Evolutionary conservation across 2,888 invertebrate genomes (phyloP).

Genomic region (Chromoteleia sp.): DNA sequence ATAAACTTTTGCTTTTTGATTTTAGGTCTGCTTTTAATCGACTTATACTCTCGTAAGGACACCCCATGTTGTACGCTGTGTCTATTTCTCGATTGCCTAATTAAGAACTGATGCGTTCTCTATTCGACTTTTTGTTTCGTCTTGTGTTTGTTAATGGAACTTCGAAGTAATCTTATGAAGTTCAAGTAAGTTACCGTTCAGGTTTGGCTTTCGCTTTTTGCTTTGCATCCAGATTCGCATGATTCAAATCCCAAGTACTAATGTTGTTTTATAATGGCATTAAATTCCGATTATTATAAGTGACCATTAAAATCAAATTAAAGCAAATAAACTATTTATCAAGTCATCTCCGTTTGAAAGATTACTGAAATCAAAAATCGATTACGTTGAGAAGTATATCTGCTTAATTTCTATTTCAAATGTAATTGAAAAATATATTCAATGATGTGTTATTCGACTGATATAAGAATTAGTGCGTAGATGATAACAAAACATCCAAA

Average conservation of each 20-base stretch:
- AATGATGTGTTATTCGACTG: not conserved
- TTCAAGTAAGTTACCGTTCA: constrained; percentile 31
- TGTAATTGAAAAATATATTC: constrained; percentile 9
- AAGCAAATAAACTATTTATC: constrained; percentile 19
- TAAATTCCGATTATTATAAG: constrained; percentile 35
- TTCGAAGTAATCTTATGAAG: constrained; percentile 27
- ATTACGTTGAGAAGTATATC: not conserved
- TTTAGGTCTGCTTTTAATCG: constrained; percentile 21
- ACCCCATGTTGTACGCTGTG: not conserved
- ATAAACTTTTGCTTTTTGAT: constrained; percentile 6
- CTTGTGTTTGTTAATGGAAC: constrained; percentile 30
- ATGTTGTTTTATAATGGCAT: constrained; percentile 31
- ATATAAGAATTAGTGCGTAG: no score
- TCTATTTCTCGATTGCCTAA: constrained; percentile 32
- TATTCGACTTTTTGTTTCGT: constrained; percentile 11
- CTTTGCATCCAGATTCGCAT: constrained; percentile 27
- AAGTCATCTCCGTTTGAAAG: constrained; percentile 1
- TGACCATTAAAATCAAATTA: constrained; percentile 40
- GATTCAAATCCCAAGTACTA: constrained; percentile 20
- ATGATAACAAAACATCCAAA: no score
- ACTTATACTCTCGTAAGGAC: not conserved
- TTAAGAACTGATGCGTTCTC: constrained; percentile 31
- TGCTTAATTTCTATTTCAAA: not conserved
- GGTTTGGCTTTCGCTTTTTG: constrained; percentile 12
- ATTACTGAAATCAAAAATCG: not conserved